Evolutionary conservation across 92 coral and sea anemone genomes (phyloP), one percentile per base, ranked within the genome.

Genomic region (Umimayanthus chanpuru): DNA sequence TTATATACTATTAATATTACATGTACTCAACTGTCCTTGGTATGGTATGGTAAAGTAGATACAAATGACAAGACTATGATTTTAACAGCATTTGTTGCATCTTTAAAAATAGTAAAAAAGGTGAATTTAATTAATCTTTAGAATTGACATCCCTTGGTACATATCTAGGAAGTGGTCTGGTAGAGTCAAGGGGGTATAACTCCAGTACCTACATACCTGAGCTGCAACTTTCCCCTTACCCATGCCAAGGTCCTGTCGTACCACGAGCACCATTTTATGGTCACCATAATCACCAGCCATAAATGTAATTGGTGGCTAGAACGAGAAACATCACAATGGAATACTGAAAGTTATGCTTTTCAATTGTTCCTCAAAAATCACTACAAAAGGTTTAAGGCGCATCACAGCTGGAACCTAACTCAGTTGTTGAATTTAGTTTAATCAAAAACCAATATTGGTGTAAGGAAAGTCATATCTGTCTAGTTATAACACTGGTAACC

Each of bases 151-250:
- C 29, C 29, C 29, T 28, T 5, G 1, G 14, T 26, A 21, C 1
- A 47, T 56, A 53, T 5, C 36, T 40, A 53, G 23, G 29, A 26
- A 14, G 23, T 11, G 15, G 2, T 10, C 29, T 36, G 11, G 10
- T 30, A 3, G 15, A 32, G 11, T 1, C 21, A 9, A 5, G 6
- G 50, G 82, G 39, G 49, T 8, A 14, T 56, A 30, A 20, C 44
- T 15, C 9, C 12, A 53, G 68, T 81, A 77, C 86, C 56, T 92
- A n/a, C n/a, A n/a, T n/a, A 92, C 98, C 98, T 96, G 99, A 78
- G 99, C 99, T 26, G 99, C 99, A 41, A 96, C 85, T 82, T 96
- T 96, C 26, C 99, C 99, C 81, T 96, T 96, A 29, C 99, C 98
- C 99, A 96, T 96, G n/a, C 99, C 96, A 6, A 96, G 92, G 82